Base-by-base conservation (phyloP, 2,113 vertebrate genomes). In the Gymnarchus niloticus region DNA sequence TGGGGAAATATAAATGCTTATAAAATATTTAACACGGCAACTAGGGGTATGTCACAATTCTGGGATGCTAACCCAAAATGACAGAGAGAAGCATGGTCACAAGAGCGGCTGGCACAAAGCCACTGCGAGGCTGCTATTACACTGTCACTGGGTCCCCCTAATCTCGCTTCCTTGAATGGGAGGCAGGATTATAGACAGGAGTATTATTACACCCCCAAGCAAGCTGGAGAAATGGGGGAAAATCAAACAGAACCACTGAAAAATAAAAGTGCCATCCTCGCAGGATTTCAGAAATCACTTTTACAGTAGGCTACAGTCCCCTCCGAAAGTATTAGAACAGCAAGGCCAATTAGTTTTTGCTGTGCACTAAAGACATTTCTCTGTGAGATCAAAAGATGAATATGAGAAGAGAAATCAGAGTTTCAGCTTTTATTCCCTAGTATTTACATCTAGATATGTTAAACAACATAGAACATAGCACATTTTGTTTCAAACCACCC, bases 121-220 rank as follows among this genome's bases (percentile, higher is more conserved):
- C 76, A 49, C 8, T 37, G 56, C 52, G 44, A 57, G 6, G 56
- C 3, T 78, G 69, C 51, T 78, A 85, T 85, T 78, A 85, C 10
- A 8, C 84, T 78, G 84, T 56, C 84, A 85, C 17, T 23, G 37
- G 73, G 49, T 73, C 41, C 51, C 69, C 5, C 49, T 78, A 73
- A 48, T 85, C 65, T 85, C 23, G 1, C 52, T 56, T n/a, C 33
- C 28, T 9, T 41, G 8, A 10, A 78, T 25, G 33, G 65, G 17
- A 77, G 73, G 84, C 37, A n/a, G 41, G 10, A 37, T 69, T 19
- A 69, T 14, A 69, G 37, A 41, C 65, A 49, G 57, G 44, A 5
- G 76, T 25, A 80, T 80, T 49, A 80, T 80, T 80, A 80, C 46
- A 49, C 44, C 19, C 76, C 23, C 76, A 48, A 49, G 76, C 46